These are phyloP conservation scores for Ciconia nigra DNA, from an alignment of 2,797 vertebrate genomes.

Conservation along the genomic window DNA sequence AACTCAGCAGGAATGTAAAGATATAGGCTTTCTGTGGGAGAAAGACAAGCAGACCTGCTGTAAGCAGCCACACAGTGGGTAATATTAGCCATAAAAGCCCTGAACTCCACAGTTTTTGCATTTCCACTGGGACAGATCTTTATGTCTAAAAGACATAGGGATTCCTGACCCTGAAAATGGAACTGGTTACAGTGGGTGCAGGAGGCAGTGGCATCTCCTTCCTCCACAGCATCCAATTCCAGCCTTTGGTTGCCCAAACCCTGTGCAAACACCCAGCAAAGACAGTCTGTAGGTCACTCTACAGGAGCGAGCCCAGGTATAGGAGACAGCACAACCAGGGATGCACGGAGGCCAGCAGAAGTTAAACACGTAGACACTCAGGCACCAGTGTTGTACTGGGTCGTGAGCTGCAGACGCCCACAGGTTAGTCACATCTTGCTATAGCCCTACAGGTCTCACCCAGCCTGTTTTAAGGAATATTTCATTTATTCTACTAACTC, in stretches of 20 bases:
- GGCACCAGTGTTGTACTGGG: neutral
- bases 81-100: neutral
- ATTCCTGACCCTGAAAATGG: neutral
- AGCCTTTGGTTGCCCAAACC: neutral
- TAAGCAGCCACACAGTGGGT: neutral
- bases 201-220: neutral
- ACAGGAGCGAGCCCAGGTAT: neutral
- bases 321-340: neutral
- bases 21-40: slow-evolving; percentile 87
- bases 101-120: neutral
- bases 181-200: neutral
- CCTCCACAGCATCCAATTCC: neutral
- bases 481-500: neutral
- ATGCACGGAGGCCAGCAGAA: neutral
- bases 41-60: neutral
- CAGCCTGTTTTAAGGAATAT: neutral
- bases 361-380: accelerated
- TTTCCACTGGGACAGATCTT: neutral
- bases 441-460: neutral
- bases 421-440: neutral
- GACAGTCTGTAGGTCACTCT: neutral
- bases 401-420: neutral
- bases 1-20: slow-evolving; percentile 94
- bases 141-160: neutral
- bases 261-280: neutral